Evolutionary conservation across 2,888 invertebrate genomes (phyloP), one percentile per base, ranked within the genome.

Genomic region (Ormyrus rosae): DNA sequence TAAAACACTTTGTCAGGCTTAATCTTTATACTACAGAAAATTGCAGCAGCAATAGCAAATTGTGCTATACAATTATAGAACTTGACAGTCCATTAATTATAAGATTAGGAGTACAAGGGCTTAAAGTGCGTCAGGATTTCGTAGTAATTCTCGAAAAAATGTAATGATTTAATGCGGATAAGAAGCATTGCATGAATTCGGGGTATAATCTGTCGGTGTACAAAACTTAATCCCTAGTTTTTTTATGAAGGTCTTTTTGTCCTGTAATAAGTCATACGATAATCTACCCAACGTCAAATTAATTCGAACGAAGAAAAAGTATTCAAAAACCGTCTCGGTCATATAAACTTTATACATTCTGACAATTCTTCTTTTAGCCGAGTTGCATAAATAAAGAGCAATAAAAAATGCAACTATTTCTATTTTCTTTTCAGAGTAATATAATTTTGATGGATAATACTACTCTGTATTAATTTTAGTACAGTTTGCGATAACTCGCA

Each of bases 11-110:
- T 34, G 34, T 34, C 34, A 34, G 1, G 34, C 34, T 34, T 34
- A 34, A 34, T 34, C 34, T 34, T 34, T 34, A 34, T 34, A 34
- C 34, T 34, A 34, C 2, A 34, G 19, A 46, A 10, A 53, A 65
- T 65, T 19, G 10, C 46, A 63, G 53, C 46, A 48, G 8, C 56
- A 13, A 34, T 34, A 13, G 50, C 10, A 58, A 51, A 46, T 10
- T 9, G 45, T 51, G 50, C 60, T 61, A 34, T 2, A 1, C 63
- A 79, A 74, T 70, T 79, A 74, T 74, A 58, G 56, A 34, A 46
- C 69, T 79, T 74, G 69, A 19, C 69, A 69, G 74, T 58, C 61
- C 75, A 76, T 80, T 80, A 76, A 74, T 75, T 61, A 71, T 5
- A 51, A 65, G 64, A 68, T 79, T 69, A 76, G 60, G 13, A 63